Evolutionary conservation across 2,797 vertebrate species (phyloP).

Genomic region (Ambastaia sidthimunki): DNA sequence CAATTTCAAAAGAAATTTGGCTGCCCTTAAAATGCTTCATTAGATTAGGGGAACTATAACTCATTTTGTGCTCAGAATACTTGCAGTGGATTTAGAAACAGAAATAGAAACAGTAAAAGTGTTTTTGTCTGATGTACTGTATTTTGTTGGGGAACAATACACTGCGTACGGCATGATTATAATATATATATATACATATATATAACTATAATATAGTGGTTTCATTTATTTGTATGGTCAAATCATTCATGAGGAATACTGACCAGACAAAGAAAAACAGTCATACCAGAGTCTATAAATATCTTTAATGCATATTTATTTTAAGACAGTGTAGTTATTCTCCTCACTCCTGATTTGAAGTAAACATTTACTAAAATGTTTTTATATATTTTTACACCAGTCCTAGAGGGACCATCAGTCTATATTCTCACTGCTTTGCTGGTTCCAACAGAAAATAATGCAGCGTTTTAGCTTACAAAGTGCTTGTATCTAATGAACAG

Average conservation of each 20-base stretch:
- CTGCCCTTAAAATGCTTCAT: no score
- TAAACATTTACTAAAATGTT: constrained; percentile 51
- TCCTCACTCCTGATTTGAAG: constrained; percentile 30
- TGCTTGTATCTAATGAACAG: constrained; percentile 55
- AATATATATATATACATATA: no score
- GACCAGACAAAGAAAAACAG: constrained; percentile 9
- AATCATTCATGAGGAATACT: neutral
- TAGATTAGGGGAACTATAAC: no score
- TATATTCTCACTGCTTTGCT: constrained; percentile 36
- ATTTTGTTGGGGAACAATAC: constrained; percentile 63
- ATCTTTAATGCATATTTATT: constrained; percentile 50
- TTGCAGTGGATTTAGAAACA: neutral
- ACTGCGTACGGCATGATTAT: constrained; percentile 47
- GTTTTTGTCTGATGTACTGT: neutral
- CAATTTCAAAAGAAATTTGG: no score
- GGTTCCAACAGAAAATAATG: constrained; percentile 50
- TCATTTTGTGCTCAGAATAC: neutral
- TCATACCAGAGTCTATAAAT: constrained; percentile 42
- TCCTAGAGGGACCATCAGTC: constrained; percentile 40
- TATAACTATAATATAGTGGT: neutral
- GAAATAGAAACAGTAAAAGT: no score
- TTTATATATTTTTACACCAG: constrained; percentile 25
- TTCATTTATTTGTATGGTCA: constrained; percentile 1
- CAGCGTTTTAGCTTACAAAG: constrained; percentile 64
- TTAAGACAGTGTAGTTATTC: constrained; percentile 43